Conservation (phyloP, 1,140 invertebrate species). For the Papilio dardanus region DNA sequence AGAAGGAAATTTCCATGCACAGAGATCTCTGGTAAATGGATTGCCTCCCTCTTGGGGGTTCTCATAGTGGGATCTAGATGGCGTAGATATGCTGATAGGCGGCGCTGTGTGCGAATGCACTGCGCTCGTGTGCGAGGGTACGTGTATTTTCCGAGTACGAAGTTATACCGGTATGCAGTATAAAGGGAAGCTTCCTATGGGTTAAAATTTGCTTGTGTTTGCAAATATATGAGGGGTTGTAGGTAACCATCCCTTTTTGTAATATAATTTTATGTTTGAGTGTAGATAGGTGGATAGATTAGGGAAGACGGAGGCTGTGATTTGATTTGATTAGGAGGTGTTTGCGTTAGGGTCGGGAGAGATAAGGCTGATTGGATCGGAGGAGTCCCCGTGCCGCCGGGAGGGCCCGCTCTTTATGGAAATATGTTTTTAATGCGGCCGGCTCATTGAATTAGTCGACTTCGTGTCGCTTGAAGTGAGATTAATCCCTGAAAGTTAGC, state of each 20-base stretch:
- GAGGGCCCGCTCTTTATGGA: conserved; percentile 62
- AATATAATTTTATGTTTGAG: conserved; percentile 80
- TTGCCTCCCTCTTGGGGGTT: conserved; percentile 81
- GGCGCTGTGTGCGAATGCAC: conserved; percentile 58
- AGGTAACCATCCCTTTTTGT: conserved; percentile 79
- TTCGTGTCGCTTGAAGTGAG: conserved; percentile 65
- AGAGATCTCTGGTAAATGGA: conserved; percentile 74
- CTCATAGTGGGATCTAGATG: conserved; percentile 82
- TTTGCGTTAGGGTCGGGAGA: conserved; percentile 70
- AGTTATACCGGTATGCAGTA: conserved; percentile 62
- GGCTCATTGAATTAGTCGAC: conserved; percentile 78
- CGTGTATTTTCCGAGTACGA: conserved; percentile 68
- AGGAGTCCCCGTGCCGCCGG: conserved; percentile 53
- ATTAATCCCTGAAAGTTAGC: conserved; percentile 67
- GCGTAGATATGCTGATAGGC: conserved; percentile 80
- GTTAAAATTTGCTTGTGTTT: conserved; percentile 79
- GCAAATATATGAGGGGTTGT: conserved; percentile 79
- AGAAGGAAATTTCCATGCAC: conserved; percentile 65
- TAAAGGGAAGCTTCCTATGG: conserved; percentile 70
- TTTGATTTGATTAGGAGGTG: conserved; percentile 82
- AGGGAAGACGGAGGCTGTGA: conserved; percentile 79
- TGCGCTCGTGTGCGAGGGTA: conserved; percentile 56
- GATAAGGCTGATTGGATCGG: conserved; percentile 79
- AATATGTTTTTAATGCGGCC: conserved; percentile 82
- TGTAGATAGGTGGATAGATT: conserved; percentile 80